Evolutionary conservation across 2,797 vertebrate genomes (phyloP).

Genomic region (Rhabdophis nuchalis): DNA sequence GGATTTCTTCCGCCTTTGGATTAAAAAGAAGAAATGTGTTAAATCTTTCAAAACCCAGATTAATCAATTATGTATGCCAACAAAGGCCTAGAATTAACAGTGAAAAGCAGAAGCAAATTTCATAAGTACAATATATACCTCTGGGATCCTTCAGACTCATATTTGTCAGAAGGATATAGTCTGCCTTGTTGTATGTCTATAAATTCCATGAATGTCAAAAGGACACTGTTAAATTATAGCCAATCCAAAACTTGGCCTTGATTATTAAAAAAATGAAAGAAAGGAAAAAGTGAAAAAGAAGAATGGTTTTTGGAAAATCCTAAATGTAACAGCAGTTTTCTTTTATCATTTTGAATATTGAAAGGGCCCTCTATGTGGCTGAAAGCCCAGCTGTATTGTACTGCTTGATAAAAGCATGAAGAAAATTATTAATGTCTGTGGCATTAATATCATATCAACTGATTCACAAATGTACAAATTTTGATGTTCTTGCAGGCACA

Average conservation of each 20-base stretch:
- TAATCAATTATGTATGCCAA: conserved; percentile 70
- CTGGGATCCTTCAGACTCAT: conserved; percentile 61
- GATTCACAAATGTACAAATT: conserved; percentile 8
- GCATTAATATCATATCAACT: not conserved
- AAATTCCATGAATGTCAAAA: conserved; percentile 70
- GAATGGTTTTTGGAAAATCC: conserved; percentile 37
- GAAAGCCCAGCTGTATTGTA: conserved; percentile 14
- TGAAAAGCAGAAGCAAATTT: conserved; percentile 63
- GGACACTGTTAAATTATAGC: conserved; percentile 57
- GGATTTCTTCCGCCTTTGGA: conserved; percentile 52
- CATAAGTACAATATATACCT: conserved; percentile 62
- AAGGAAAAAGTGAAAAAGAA: not conserved
- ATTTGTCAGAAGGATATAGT: conserved; percentile 61
- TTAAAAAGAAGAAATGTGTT: conserved; percentile 55
- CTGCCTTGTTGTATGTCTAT: conserved; percentile 48
- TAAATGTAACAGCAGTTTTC: conserved; percentile 39
- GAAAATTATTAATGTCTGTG: conserved; percentile 3
- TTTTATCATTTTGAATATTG: conserved; percentile 36
- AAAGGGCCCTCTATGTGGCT: conserved; percentile 8
- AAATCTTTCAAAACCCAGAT: conserved; percentile 67
- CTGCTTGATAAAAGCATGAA: conserved; percentile 10
- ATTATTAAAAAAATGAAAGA: conserved; percentile 18
- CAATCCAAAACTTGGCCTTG: conserved; percentile 50
- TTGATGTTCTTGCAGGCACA: not conserved
- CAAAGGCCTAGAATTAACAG: conserved; percentile 62